Conservation (phyloP, 2,888 invertebrate species). For the Metallyticus violacea region DNA sequence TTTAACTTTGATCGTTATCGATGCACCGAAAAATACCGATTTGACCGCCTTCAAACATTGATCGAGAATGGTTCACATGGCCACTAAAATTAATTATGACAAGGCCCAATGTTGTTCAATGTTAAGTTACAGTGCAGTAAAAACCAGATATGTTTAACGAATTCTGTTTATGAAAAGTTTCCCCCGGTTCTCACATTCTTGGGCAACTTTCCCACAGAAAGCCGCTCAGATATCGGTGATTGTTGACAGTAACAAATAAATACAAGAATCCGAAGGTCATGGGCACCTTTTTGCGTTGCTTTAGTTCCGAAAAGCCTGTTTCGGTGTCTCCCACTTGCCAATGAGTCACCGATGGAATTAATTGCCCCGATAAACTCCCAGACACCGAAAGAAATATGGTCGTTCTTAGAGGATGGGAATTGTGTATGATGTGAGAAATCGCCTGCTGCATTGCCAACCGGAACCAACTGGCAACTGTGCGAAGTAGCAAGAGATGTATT, state of each 20-base stretch:
- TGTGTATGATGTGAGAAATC: background rate
- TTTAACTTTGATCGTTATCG: too few relatives aligned
- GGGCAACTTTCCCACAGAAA: background rate
- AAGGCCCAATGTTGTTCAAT: too few relatives aligned
- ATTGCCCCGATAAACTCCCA: background rate
- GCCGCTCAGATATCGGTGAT: too few relatives aligned
- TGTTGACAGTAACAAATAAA: background rate
- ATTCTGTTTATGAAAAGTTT: too few relatives aligned
- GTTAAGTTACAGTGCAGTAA: too few relatives aligned
- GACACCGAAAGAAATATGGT: background rate
- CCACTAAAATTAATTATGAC: too few relatives aligned
- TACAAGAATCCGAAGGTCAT: background rate
- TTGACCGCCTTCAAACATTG: too few relatives aligned
- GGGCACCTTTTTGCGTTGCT: background rate
- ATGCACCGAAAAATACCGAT: too few relatives aligned
- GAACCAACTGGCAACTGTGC: background rate
- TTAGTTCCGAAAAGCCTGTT: background rate
- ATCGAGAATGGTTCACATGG: too few relatives aligned
- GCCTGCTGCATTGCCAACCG: background rate
- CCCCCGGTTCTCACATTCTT: background rate
- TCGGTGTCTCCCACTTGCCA: background rate
- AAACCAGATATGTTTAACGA: too few relatives aligned
- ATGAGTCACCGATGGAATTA: background rate
- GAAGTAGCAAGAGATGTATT: background rate
- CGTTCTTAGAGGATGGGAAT: background rate